Evolutionary conservation across 2,888 invertebrate species (phyloP), one percentile per base, ranked within the genome.

Genomic region (Macrosiphum euphorbiae): DNA sequence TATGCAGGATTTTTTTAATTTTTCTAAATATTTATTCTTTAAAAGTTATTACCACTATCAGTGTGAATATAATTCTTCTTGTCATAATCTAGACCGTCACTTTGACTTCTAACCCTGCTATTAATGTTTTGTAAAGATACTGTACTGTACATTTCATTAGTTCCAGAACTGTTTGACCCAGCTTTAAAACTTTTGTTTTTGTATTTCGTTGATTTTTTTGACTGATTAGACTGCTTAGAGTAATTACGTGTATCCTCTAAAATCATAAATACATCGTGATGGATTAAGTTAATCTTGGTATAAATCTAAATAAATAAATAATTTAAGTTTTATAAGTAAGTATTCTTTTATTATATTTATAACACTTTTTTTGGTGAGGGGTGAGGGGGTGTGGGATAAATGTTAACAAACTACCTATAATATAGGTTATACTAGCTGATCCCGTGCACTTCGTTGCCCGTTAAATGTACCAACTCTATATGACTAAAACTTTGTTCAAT

Each of bases 231-330:
- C 7, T n/a, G 28, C 24, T 28, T 24, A 55, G 35, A 41, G 28
- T 55, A 28, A 41, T 91, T 55, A 20, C 7, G 58, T 47, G 85
- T 16, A 47, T 47, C n/a, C 24, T 92, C 91, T 92, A 86, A 61
- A 92, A 90, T 86, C 13, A 58, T 47, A 58, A 86, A 58, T 47
- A 84, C 24, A 8, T n/a, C 10, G 3, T 55, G 16, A 55, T 24
- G 78, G 20, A 35, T 78, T 35, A 78, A 88, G 0, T 26, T 10
- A 55, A 58, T 88, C 35, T 55, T 88, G 0, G 24, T 41, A 52
- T 10, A 55, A 44, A 58, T 78, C 20, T 78, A 88, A 41, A 58
- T 41, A 1, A 41, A 7, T 50, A n/a, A 13, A 86, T 13, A 24
- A 28, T 50, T 85, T 26, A 26, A 85, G 26, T 85, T 85, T 85